Base-by-base conservation (phyloP, 2,888 invertebrate species). In the Metopia argyrocephala region DNA sequence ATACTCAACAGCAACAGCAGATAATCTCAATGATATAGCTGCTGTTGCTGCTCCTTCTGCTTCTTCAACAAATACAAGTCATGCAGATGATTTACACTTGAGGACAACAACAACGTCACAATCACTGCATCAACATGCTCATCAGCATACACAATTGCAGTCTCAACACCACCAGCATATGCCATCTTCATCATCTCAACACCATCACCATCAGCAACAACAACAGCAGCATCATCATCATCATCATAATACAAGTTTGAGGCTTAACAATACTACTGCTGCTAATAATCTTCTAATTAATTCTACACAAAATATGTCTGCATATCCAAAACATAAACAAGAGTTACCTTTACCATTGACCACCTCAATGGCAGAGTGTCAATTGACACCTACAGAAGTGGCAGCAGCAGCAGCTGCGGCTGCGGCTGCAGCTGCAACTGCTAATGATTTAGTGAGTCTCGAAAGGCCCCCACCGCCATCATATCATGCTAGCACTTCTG, bases 381-480 rank as follows among this genome's bases (percentile, higher is more conserved):
- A 81, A 78, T 65, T 81, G 57, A 74, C 74, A 45, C 50, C 78
- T 38, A 64, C 69, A 73, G 73, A 78, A 50, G 45, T 66, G 76
- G 54, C 68, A 54, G 56, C 25, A 31, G 38, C 28, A 12, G 45
- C 64, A 12, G 27, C 52, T 2, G 48, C 27, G 5, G 18, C 27
- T 3, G 46, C n/a, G 5, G 28, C 6, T 54, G 52, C 12, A 12
- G 52, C 15, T 3, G 20, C 57, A n/a, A n/a, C n/a, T n/a, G n/a
- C n/a, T n/a, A n/a, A n/a, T n/a, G n/a, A n/a, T n/a, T n/a, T n/a
- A n/a, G n/a, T n/a, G n/a, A n/a, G n/a, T 12, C 25, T 50, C 59
- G 83, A 84, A 23, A 79, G 83, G 28, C 83, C 84, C 28, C 85
- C 87, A 31, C 87, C 86, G 28, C 87, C 86, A 28, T 84, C 87